Evolutionary conservation across 1,140 invertebrate genomes (phyloP).

Genomic region (Papilio polytes): DNA sequence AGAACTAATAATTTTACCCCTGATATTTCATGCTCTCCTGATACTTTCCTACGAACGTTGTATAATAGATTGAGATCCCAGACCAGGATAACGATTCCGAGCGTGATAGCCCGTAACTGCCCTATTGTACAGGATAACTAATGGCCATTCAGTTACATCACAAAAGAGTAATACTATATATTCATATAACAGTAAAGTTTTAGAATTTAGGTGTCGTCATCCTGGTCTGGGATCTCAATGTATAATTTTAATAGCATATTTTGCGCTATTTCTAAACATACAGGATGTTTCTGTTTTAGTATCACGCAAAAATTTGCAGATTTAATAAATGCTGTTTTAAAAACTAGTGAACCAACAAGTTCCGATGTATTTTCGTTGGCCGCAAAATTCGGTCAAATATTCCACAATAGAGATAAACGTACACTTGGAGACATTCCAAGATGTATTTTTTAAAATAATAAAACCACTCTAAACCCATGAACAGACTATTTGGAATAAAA

Average conservation of each 20-base stretch:
- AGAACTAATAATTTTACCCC: too few relatives aligned
- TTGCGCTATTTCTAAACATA: background rate
- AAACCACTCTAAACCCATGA: background rate
- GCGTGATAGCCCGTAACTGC: too few relatives aligned
- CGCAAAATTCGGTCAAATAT: conserved; percentile 23
- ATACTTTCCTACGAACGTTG: background rate
- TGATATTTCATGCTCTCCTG: background rate
- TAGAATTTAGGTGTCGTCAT: too few relatives aligned
- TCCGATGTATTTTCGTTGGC: background rate
- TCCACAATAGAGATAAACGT: conserved; percentile 7
- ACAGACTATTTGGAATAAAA: too few relatives aligned
- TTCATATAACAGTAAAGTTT: too few relatives aligned
- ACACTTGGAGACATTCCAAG: conserved; percentile 7
- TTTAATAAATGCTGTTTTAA: background rate
- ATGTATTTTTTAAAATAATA: background rate
- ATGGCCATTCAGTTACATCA: too few relatives aligned
- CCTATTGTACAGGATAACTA: too few relatives aligned
- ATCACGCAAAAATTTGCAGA: conserved; percentile 25
- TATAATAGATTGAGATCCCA: too few relatives aligned
- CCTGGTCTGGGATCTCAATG: too few relatives aligned
- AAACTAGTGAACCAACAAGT: conserved; percentile 9
- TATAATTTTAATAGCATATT: background rate
- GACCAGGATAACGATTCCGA: too few relatives aligned
- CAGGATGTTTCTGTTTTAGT: conserved; percentile 1
- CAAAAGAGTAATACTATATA: too few relatives aligned